Base-by-base conservation (phyloP, 2,888 invertebrate genomes). In the Heliconius hortense region DNA sequence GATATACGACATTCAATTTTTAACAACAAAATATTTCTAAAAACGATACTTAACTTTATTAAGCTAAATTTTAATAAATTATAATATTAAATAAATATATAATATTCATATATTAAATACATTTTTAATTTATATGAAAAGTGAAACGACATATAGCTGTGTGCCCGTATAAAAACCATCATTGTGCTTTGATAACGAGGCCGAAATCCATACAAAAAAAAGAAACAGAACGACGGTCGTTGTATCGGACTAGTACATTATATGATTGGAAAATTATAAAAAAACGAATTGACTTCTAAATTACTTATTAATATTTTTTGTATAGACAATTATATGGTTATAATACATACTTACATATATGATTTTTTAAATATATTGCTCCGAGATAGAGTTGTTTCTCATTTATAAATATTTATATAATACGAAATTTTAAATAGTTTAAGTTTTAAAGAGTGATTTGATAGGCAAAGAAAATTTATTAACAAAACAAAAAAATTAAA, bases 71-170 rank as follows among this genome's bases (percentile, higher is more conserved):
- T 13, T n/a, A 11, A 48, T 18, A 48, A 48, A 10, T 11, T 11
- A 39, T 39, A 39, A 39, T 31, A 39, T 13, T 11, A 39, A 28
- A 28, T 28, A 2, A 28, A 28, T 28, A 28, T 28, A 28, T 28
- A 28, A 28, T 28, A 28, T 28, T 28, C 1, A 28, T 28, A 28
- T 2, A 28, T 28, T 28, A 2, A 28, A 28, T 28, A 28, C 28
- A 28, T 28, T 28, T 28, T 73, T 76, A 76, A 78, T 77, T 77
- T 18, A 72, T 72, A 69, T 69, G 74, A 76, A 82, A 80, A 82
- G 80, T 80, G 81, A 82, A 82, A 81, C 76, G 75, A 28, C 62
- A 59, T 73, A 59, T 73, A 75, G 64, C 74, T 68, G 60, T 67
- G 62, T 28, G 77, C 76, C 76, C 76, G 75, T 72, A 78, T 76